Evolutionary conservation across 1,140 invertebrate genomes (phyloP), one percentile per base, ranked within the genome.

Genomic region (Saccostrea cuccullata): DNA sequence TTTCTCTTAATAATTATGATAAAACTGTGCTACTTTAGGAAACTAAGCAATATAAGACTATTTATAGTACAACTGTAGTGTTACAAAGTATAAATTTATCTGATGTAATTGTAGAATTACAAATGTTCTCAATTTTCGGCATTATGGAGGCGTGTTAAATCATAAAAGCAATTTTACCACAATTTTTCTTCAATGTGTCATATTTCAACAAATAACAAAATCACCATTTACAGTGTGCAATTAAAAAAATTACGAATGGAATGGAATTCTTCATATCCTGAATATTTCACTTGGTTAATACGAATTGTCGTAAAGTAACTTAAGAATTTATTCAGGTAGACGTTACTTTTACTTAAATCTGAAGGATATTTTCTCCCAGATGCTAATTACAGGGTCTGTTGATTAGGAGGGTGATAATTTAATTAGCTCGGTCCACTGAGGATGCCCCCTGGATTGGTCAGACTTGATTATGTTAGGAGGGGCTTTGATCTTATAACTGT

Each of bases 401-500:
- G 70, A 26, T 15, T 77, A 15, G 13, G 23, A 77, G 26, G 2
- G 26, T 40, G 26, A 77, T 77, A 77, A 77, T 26, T 36, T 77
- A 1, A 36, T 77, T 77, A 30, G 70, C 70, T 17, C 13, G 70
- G 70, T 77, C 70, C 70, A 77, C 11, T 77, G 70, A 77, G 30
- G 26, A 36, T 15, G 23, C 26, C 70, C 30, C 70, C 60, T 67
- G 12, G 70, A 77, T 13, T 77, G 70, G 26, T 6, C 26, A 77
- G 70, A 36, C 11, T 77, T 30, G 70, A 36, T 77, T 77, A 30
- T 36, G 70, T 40, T 77, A 77, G 13, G 23, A 77, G 6, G 9
- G 26, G 9, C 70, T 77, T 77, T 77, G 70, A 77, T 77, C 70
- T 77, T 26, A 9, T 15, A 77, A 36, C 70, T 77, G 70, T 77